Evolutionary conservation across 2,888 invertebrate species (phyloP).

Genomic region (Spodoptera picta): DNA sequence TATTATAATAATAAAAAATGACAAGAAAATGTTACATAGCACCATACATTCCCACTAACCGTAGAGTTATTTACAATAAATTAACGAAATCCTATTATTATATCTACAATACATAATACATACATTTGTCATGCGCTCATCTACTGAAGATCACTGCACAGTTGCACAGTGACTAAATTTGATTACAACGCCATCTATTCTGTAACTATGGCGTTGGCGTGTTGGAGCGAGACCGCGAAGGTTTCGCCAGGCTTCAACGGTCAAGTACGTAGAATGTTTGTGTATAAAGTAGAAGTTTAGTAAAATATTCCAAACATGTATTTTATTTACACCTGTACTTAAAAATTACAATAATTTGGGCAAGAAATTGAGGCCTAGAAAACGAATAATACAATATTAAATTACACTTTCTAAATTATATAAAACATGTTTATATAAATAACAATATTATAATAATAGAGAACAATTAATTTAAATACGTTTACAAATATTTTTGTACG

Average conservation of each 20-base stretch:
- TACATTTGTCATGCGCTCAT: neutral
- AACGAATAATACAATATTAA: too few species aligned
- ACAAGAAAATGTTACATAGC: conserved; percentile 46
- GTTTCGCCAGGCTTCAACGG: too few species aligned
- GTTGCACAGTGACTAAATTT: conserved; percentile 13
- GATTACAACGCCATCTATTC: too few species aligned
- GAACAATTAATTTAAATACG: conserved; percentile 10
- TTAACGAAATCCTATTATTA: conserved; percentile 6
- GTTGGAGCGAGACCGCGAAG: too few species aligned
- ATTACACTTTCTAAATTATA: too few species aligned
- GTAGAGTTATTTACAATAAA: conserved; percentile 38
- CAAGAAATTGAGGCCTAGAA: too few species aligned
- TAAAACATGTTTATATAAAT: neutral
- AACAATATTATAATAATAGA: conserved; percentile 1
- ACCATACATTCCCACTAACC: conserved; percentile 59
- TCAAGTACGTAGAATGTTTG: too few species aligned
- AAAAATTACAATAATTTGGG: too few species aligned
- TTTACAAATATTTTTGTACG: conserved; percentile 33
- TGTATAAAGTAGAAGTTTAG: too few species aligned
- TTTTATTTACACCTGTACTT: too few species aligned
- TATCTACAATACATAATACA: conserved; percentile 7
- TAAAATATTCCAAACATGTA: too few species aligned
- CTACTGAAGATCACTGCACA: conserved; percentile 4
- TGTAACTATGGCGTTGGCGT: too few species aligned
- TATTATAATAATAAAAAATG: conserved; percentile 12